Percentiles rank a stretch among this genome's conserved stretches.
Conservation (phyloP, 2,888 invertebrate species). For the Girardia tigrina region DNA sequence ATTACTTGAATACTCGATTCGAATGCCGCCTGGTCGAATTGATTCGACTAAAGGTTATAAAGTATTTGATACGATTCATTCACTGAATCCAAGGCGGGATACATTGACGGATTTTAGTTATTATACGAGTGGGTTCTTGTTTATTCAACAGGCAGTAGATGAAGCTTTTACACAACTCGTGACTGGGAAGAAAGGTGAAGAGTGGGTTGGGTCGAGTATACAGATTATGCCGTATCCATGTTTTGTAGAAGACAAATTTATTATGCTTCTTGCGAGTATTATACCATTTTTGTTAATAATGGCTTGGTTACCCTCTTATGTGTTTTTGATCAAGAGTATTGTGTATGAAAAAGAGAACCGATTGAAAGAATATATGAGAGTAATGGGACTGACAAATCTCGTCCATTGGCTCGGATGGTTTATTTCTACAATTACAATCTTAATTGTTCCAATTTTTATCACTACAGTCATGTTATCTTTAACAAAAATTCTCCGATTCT, state of each 20-base stretch:
- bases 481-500: slow-evolving; percentile 62
- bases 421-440: slow-evolving; percentile 53
- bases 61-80: slow-evolving; percentile 34
- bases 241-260: slow-evolving; percentile 31
- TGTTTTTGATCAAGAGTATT: slow-evolving; percentile 52
- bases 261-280: slow-evolving; percentile 26
- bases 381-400: slow-evolving; percentile 55
- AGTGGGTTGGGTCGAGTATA: slow-evolving; percentile 11
- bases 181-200: neutral
- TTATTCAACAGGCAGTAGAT: neutral
- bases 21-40: slow-evolving; percentile 31
- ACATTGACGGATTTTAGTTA: neutral
- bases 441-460: slow-evolving; percentile 58
- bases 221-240: slow-evolving; percentile 34
- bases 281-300: slow-evolving; percentile 53
- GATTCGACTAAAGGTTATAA: slow-evolving; percentile 36
- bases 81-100: neutral
- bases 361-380: slow-evolving; percentile 54
- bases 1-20: neutral
- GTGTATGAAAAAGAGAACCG: slow-evolving; percentile 53
- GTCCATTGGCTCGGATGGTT: slow-evolving; percentile 58
- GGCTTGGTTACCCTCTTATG: slow-evolving; percentile 52
- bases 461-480: slow-evolving; percentile 47
- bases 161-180: neutral
- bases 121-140: neutral